These are phyloP conservation scores for Mactromeris polynyma DNA, from an alignment of 2,888 invertebrate genomes.

Conservation along the genomic window DNA sequence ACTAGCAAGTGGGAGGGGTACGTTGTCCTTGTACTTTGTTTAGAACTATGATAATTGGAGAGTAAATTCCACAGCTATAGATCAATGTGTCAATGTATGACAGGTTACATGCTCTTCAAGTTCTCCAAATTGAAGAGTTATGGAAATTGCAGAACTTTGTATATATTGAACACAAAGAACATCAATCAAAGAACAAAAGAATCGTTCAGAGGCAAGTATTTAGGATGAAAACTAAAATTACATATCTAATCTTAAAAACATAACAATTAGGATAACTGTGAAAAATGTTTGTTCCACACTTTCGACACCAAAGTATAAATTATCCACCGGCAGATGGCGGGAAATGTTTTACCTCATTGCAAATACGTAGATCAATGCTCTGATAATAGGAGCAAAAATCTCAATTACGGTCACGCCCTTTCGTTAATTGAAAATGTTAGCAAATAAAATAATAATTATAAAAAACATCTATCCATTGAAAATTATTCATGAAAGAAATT, in stretches of 20 bases:
- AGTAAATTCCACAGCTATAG: not conserved
- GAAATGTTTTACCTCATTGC: too few species aligned
- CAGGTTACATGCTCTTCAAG: not conserved
- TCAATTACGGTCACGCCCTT: too few species aligned
- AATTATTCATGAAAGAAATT: not conserved
- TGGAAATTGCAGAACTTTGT: slow-evolving; percentile 14
- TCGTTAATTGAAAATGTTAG: not conserved
- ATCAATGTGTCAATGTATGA: not conserved
- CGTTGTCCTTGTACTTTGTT: not conserved
- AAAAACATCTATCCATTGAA: not conserved
- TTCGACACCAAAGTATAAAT: not conserved
- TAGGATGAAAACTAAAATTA: slow-evolving; percentile 3
- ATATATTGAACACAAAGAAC: not conserved
- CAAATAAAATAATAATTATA: not conserved
- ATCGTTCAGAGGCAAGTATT: not conserved
- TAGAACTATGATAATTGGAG: not conserved
- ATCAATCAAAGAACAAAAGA: slow-evolving; percentile 9
- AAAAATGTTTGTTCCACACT: not conserved
- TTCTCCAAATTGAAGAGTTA: not conserved
- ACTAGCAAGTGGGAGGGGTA: slow-evolving; percentile 1
- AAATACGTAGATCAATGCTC: too few species aligned
- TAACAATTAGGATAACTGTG: not conserved
- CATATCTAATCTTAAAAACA: slow-evolving; percentile 2
- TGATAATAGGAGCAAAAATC: too few species aligned
- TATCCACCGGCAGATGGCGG: not conserved